Percentiles rank a stretch among this genome's conserved stretches.
These are phyloP conservation scores for Caenorhabditis afra DNA, from an alignment of 2,888 invertebrate genomes.

Conservation along the genomic window DNA sequence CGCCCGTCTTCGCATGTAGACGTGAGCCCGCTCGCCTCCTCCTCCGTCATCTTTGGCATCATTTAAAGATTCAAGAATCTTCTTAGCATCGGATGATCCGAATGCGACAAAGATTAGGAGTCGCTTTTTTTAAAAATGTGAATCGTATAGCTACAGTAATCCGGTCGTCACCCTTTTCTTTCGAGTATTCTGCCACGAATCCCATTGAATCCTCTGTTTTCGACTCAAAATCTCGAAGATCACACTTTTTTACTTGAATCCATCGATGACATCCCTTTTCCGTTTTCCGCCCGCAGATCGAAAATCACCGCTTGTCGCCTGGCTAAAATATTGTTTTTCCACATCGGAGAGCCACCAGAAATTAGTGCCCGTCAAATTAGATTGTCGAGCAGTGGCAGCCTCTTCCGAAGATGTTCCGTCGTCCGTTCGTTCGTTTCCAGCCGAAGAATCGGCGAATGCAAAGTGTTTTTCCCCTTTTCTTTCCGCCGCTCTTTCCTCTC, in stretches of 20 bases:
- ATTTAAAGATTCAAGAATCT: slow-evolving; percentile 2
- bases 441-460: background rate
- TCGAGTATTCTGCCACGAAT: no score
- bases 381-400: slow-evolving; percentile 29
- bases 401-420: background rate
- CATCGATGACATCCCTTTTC: no score
- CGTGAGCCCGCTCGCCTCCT: no score
- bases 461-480: slow-evolving; percentile 26
- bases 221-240: no score
- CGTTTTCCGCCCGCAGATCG: no score
- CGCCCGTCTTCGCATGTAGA: background rate
- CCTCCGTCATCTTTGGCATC: slow-evolving; percentile 5
- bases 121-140: no score
- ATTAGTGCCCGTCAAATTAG: slow-evolving; percentile 15
- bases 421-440: background rate
- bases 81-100: background rate
- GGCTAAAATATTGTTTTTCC: slow-evolving; percentile 19
- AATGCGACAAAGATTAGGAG: no score
- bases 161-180: no score
- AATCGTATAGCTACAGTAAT: no score
- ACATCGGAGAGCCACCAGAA: background rate
- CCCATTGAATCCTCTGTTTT: no score
- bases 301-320: no score
- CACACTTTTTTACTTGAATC: no score
- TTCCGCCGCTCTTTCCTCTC: background rate